Base-by-base conservation (phyloP, 2,113 vertebrate species). In the Thomomys bottae region DNA sequence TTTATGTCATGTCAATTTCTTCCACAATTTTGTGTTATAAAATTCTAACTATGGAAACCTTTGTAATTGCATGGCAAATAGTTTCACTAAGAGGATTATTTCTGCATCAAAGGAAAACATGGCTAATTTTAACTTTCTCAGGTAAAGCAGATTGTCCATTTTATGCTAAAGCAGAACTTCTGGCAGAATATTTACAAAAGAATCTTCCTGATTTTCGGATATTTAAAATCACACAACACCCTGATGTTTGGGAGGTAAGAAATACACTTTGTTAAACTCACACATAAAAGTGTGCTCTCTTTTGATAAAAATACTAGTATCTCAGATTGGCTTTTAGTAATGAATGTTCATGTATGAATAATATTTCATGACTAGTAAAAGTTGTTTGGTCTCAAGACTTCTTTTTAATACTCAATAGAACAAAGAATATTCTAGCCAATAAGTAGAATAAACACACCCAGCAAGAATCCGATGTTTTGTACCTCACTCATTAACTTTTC, bases 91-190 rank as follows among this genome's bases (percentile, higher is more conserved):
- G 10, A 23, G 5, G 18, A 6, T n/a, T 42, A 18, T 72, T 6
- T n/a, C 20, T 73, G 42, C 72, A 12, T n/a, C 80, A 42, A 86
- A 70, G 92, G 40, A 87, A 87, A 90, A 21, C 73, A 59, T 72
- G 59, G 30, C n/a, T 91, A 78, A 87, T 90, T 82, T 95, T 70
- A 91, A 89, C 78, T 93, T 95, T 93, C 80, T 12, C 93, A 99
- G 99, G 99, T 42, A 98, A 92, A 94, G 97, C 98, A 11, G 95
- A 99, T 93, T 99, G 99, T 73, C 99, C 98, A 0, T 90, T 97
- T 96, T 99, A 98, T 87, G 99, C 99, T 64, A 99, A 98, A 97
- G 98, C 98, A 49, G 99, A 99, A 87, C 97, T 98, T 42, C 97
- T 99, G 80, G 98, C 98, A 67, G 99, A 99, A 89, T 96, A 97